phyloP scores from a whole-genome alignment of 1,140 invertebrate genomes.

The Eriocheir sinensis region DNA sequence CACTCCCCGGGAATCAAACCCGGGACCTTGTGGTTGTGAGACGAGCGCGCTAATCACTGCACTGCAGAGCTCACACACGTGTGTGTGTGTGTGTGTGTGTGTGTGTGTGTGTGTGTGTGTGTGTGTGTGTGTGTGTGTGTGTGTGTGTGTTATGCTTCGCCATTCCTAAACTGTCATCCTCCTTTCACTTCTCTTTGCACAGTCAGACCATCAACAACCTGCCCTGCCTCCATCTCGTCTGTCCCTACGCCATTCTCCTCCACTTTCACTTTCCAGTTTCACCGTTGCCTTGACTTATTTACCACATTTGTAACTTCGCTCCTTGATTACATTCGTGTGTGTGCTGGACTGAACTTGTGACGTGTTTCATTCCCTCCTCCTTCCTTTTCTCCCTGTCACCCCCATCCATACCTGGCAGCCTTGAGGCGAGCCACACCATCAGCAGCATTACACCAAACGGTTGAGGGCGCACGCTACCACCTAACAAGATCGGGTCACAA shows the following conservation, averaged over 20 bases:
- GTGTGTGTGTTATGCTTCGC: neutral
- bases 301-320: neutral
- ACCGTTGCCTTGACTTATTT: neutral
- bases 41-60: too few species aligned
- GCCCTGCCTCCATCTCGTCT: neutral
- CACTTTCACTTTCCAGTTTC: too few species aligned
- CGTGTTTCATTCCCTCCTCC: neutral
- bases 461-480: constrained; percentile 9
- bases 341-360: too few species aligned
- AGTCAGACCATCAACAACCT: neutral
- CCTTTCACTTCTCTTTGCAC: neutral
- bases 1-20: too few species aligned
- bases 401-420: neutral
- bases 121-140: neutral
- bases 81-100: neutral
- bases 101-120: neutral
- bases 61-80: too few species aligned
- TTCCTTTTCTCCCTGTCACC: too few species aligned
- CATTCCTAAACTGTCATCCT: neutral
- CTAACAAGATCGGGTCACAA: constrained; percentile 23
- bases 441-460: neutral
- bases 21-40: too few species aligned
- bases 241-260: neutral
- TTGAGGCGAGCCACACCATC: neutral
- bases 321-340: too few species aligned